Conservation (phyloP, 1,140 invertebrate species). For the Hydropsyche tenuis region DNA sequence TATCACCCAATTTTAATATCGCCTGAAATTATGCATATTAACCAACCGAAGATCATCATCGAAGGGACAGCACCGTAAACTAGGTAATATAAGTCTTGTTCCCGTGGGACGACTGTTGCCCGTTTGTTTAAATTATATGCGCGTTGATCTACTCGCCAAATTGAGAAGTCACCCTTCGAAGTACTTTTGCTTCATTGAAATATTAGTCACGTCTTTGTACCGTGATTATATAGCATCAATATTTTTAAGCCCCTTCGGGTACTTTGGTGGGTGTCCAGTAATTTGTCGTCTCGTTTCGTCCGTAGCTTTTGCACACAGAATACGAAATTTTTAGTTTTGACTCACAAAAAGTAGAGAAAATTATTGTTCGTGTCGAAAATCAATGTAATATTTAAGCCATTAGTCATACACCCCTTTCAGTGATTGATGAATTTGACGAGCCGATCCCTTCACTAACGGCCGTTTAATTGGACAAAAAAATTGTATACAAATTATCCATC, state of each 20-base stretch:
- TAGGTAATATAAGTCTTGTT: background rate
- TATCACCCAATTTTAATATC: too few relatives aligned
- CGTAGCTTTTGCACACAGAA: background rate
- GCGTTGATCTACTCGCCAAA: slow-evolving; percentile 2
- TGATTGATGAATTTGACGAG: too few relatives aligned
- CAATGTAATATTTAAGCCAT: too few relatives aligned
- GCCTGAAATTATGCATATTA: too few relatives aligned
- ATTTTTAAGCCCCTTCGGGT: slow-evolving; percentile 35
- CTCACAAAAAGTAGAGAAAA: too few relatives aligned
- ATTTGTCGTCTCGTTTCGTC: background rate
- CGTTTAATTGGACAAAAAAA: background rate
- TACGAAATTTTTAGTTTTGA: background rate
- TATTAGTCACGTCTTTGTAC: slow-evolving; percentile 39
- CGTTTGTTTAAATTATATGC: slow-evolving; percentile 38
- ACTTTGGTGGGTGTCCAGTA: background rate
- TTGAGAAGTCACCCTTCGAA: slow-evolving; percentile 21
- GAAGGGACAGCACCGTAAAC: background rate
- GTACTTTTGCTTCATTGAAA: slow-evolving; percentile 8
- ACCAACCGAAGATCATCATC: background rate
- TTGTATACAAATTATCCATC: background rate
- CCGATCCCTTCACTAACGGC: too few relatives aligned
- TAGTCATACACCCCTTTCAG: too few relatives aligned
- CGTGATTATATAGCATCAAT: slow-evolving; percentile 32
- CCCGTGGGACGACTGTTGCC: slow-evolving; percentile 17
- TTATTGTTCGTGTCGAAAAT: too few relatives aligned